phyloP scores from a whole-genome alignment of 2,888 invertebrate species.

The Xanthia togata region DNA sequence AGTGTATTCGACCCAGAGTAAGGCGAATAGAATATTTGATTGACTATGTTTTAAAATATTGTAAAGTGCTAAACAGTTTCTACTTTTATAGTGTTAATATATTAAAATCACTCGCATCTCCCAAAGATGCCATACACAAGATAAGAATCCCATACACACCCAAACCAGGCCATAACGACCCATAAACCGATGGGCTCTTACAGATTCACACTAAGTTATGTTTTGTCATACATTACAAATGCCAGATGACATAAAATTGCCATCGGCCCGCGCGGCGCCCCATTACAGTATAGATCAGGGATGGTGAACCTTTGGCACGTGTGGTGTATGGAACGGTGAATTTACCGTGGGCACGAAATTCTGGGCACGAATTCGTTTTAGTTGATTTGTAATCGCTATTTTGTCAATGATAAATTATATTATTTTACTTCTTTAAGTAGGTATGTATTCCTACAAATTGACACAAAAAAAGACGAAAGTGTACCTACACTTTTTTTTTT shows the following conservation, averaged over 20 bases:
- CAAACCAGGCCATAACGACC: slow-evolving; percentile 24
- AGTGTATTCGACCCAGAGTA: too few relatives aligned
- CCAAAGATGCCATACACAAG: slow-evolving; percentile 1
- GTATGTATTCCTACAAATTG: too few relatives aligned
- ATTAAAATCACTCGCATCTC: neutral
- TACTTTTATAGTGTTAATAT: slow-evolving; percentile 7
- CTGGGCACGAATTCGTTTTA: neutral
- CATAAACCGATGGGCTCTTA: slow-evolving; percentile 41
- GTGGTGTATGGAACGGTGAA: too few relatives aligned
- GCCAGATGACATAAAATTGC: slow-evolving; percentile 63
- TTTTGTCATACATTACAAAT: slow-evolving; percentile 57
- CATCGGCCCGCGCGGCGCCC: slow-evolving; percentile 48
- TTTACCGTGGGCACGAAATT: too few relatives aligned
- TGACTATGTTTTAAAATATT: neutral
- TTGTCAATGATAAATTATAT: too few relatives aligned
- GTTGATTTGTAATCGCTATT: too few relatives aligned
- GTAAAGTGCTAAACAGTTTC: neutral
- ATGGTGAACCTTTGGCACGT: slow-evolving; percentile 1
- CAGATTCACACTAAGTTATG: slow-evolving; percentile 61
- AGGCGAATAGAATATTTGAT: neutral
- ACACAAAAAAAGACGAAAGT: too few relatives aligned
- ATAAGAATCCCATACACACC: slow-evolving; percentile 35
- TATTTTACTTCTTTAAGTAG: too few relatives aligned
- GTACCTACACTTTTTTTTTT: too few relatives aligned
- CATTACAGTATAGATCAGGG: slow-evolving; percentile 47